Conservation (phyloP, 2,113 vertebrate species). For the Meleagris gallopavo region DNA sequence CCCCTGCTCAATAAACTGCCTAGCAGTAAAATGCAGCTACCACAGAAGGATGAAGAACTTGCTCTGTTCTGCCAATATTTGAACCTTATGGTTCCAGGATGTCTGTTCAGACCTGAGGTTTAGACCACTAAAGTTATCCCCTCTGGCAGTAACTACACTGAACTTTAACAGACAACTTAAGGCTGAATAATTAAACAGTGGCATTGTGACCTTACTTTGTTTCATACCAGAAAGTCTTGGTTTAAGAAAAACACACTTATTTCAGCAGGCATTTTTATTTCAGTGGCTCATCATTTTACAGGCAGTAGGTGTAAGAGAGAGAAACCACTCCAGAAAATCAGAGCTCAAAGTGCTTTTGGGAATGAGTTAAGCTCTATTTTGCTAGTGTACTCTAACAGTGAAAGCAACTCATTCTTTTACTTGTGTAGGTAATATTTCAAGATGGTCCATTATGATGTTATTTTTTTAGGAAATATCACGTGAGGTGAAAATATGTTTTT, state of each 20-base stretch:
- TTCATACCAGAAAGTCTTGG: conserved; percentile 42
- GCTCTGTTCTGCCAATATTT: conserved; percentile 20
- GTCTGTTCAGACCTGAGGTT: conserved; percentile 29
- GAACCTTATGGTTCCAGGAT: conserved; percentile 32
- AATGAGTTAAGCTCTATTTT: neutral
- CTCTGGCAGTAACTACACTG: neutral
- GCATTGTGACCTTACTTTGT: neutral
- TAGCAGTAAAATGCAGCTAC: conserved; percentile 5
- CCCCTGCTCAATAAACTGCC: neutral
- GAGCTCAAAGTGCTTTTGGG: neutral
- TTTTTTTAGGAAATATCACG: neutral
- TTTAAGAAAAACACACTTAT: conserved; percentile 36
- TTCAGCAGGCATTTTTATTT: neutral
- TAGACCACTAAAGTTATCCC: neutral
- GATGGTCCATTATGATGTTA: neutral
- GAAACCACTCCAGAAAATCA: neutral
- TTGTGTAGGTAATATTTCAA: neutral
- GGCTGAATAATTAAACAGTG: conserved; percentile 52
- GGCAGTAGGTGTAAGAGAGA: neutral
- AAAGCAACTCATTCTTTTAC: neutral
- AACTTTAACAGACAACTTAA: conserved; percentile 56
- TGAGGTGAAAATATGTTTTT: neutral
- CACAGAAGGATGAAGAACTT: conserved; percentile 16
- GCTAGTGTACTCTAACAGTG: neutral
- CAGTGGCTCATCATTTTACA: neutral